Conservation (phyloP, 2,797 vertebrate species). For the Novumbra hubbsi region DNA sequence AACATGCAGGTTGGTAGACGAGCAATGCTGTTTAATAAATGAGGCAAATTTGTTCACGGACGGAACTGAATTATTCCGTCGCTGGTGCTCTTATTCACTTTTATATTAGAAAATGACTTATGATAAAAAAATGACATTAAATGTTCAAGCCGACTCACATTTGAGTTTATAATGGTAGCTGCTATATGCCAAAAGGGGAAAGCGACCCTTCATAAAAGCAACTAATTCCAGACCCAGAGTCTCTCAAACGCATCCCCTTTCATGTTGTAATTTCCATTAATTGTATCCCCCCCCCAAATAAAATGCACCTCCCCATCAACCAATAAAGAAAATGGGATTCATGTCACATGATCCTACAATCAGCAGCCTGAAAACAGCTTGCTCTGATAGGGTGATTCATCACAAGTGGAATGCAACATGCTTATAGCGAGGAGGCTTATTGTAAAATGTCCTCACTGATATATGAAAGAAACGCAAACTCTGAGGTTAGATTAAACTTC, state of each 20-base stretch:
- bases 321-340: neutral
- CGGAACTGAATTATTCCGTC: neutral
- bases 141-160: neutral
- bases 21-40: neutral
- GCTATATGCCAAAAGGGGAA: neutral
- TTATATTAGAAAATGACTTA: neutral
- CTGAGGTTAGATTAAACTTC: conserved; percentile 23
- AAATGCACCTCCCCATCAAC: neutral
- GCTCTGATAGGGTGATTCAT: conserved; percentile 10
- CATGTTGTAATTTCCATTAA: neutral
- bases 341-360: neutral
- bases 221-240: neutral
- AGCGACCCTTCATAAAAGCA: neutral
- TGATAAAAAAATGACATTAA: neutral
- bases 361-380: neutral
- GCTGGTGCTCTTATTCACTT: neutral
- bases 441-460: conserved; percentile 18
- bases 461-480: conserved; percentile 24
- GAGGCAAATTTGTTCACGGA: neutral
- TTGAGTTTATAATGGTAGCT: neutral
- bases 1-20: neutral
- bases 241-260: neutral
- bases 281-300: neutral
- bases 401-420: neutral
- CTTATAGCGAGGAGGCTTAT: conserved; percentile 6